Evolutionary conservation across 2,888 invertebrate species (phyloP).

Genomic region (Rhamnusium bicolor): DNA sequence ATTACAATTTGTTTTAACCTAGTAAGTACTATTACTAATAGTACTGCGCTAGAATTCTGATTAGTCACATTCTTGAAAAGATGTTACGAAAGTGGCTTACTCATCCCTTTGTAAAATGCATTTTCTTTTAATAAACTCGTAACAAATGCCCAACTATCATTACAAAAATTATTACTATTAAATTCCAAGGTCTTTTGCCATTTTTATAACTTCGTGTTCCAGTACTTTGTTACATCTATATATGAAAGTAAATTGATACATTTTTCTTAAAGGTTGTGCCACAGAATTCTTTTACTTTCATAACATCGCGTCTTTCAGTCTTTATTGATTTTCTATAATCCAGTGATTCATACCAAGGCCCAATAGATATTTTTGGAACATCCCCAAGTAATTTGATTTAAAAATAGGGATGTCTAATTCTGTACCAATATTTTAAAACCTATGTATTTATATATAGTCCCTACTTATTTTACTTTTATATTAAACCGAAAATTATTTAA

Average conservation of each 20-base stretch:
- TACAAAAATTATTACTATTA: constrained; percentile 27
- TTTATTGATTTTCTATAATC: background rate
- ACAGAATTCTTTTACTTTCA: constrained; percentile 5
- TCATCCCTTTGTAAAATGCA: constrained; percentile 11
- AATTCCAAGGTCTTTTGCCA: constrained; percentile 24
- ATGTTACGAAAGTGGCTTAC: constrained; percentile 17
- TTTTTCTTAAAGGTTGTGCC: constrained; percentile 6
- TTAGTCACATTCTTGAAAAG: constrained; percentile 11
- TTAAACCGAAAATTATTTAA: no score
- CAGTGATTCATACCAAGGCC: background rate
- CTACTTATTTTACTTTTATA: no score
- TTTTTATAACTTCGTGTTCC: constrained; percentile 24
- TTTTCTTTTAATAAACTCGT: background rate
- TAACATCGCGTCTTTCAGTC: background rate
- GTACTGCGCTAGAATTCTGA: background rate
- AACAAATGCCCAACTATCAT: constrained; percentile 19
- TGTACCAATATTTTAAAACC: background rate
- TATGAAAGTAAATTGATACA: constrained; percentile 8
- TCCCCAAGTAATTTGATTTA: constrained; percentile 2
- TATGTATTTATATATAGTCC: no score
- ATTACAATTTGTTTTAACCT: no score
- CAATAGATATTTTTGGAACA: constrained; percentile 9
- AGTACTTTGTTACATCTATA: constrained; percentile 1
- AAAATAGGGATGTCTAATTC: background rate
- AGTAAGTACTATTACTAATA: no score